These are phyloP conservation scores for Frieseomelitta varia DNA, from an alignment of 1,140 invertebrate genomes.

Conservation along the genomic window DNA sequence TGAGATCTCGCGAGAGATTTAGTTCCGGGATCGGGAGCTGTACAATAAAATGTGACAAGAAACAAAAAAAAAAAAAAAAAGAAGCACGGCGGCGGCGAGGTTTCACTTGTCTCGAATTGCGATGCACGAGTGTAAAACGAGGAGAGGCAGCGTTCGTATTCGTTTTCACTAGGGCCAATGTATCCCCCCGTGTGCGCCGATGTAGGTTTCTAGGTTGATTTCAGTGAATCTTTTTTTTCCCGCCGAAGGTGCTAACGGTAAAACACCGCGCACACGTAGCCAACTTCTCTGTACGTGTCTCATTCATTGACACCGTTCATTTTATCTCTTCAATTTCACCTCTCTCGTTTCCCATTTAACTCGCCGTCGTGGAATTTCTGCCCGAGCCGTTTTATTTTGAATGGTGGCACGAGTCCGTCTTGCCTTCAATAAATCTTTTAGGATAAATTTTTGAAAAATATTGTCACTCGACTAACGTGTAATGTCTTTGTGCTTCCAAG, in stretches of 20 bases:
- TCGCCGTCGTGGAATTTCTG: too few relatives aligned
- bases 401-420: too few relatives aligned
- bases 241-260: slow-evolving; percentile 40
- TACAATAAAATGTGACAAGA: too few relatives aligned
- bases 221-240: slow-evolving; percentile 48
- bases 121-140: slow-evolving; percentile 11
- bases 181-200: background rate
- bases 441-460: too few relatives aligned
- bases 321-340: background rate
- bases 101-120: slow-evolving; percentile 27
- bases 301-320: background rate
- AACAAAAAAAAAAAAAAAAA: too few relatives aligned
- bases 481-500: too few relatives aligned
- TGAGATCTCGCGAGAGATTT: background rate
- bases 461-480: too few relatives aligned
- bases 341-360: too few relatives aligned
- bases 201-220: slow-evolving; percentile 56
- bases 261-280: background rate
- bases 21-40: background rate
- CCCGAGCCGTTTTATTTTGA: too few relatives aligned
- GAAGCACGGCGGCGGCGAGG: too few relatives aligned
- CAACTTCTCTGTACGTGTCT: background rate
- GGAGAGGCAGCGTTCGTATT: background rate
- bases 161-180: slow-evolving; percentile 49
- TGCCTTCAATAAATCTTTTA: too few relatives aligned